phyloP scores from a whole-genome alignment of 2,888 invertebrate species.

The Lutraria lutraria region DNA sequence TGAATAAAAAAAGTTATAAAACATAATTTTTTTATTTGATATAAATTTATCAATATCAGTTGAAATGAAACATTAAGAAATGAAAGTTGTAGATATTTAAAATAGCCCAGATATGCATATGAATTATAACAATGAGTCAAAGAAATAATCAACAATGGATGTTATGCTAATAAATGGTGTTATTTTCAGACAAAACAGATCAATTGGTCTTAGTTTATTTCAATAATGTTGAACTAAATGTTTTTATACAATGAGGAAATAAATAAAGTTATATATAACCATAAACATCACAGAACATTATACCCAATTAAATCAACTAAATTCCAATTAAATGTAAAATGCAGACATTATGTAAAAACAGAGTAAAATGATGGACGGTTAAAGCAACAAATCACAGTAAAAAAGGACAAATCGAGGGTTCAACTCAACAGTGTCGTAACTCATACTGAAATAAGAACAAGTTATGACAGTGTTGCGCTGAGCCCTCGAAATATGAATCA shows the following conservation, averaged over 20 bases:
- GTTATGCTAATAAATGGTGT: background rate
- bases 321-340: background rate
- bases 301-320: background rate
- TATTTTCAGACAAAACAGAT: background rate
- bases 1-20: too few species aligned
- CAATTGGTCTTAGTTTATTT: background rate
- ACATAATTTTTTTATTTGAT: too few species aligned
- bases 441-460: too few species aligned
- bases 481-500: too few species aligned
- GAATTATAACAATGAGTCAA: background rate
- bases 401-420: too few species aligned
- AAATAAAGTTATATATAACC: background rate
- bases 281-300: background rate
- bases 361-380: background rate
- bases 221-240: background rate
- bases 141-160: background rate
- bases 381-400: background rate
- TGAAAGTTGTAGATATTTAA: too few species aligned
- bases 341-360: background rate
- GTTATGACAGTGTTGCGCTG: too few species aligned
- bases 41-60: too few species aligned
- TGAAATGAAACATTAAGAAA: too few species aligned
- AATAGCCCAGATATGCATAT: background rate
- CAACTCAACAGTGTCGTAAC: too few species aligned
- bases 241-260: background rate